These are phyloP conservation scores for Lithobates pipiens DNA, from an alignment of 2,797 vertebrate species.

Conservation along the genomic window DNA sequence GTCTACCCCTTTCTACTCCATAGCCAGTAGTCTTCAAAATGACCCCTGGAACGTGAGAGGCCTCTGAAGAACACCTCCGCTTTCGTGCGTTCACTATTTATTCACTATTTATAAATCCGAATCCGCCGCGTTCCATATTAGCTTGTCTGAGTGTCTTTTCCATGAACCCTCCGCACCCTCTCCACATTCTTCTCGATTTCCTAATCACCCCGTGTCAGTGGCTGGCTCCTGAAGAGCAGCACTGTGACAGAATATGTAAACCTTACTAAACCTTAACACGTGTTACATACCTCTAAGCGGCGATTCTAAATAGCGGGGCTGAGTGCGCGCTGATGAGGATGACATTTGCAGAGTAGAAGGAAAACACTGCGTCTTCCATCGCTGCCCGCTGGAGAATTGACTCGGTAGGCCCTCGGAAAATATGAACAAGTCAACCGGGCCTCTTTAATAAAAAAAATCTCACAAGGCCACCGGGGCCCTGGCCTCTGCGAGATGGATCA, in stretches of 20 bases:
- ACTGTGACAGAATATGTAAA: slow-evolving; percentile 36
- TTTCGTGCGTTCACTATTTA: too few relatives aligned
- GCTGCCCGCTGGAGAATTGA: slow-evolving; percentile 17
- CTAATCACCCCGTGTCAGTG: slow-evolving; percentile 22
- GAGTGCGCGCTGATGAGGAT: slow-evolving; percentile 19
- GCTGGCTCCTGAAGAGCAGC: slow-evolving; percentile 22
- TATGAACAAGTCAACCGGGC: slow-evolving; percentile 28
- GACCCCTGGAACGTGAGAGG: too few relatives aligned
- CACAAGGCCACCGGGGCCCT: slow-evolving; percentile 35
- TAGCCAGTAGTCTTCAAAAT: too few relatives aligned
- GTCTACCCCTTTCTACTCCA: too few relatives aligned
- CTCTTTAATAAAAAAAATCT: slow-evolving; percentile 51
- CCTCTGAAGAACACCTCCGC: too few relatives aligned
- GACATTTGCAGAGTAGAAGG: slow-evolving; percentile 40
- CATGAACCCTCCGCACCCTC: slow-evolving; percentile 10
- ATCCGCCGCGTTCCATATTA: neutral
- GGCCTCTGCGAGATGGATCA: slow-evolving; percentile 35
- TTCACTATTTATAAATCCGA: too few relatives aligned
- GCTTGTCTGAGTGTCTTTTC: slow-evolving; percentile 9
- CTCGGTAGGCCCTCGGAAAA: slow-evolving; percentile 37
- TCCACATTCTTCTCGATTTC: slow-evolving; percentile 2
- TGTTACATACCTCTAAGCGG: slow-evolving; percentile 17
- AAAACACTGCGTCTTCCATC: slow-evolving; percentile 38
- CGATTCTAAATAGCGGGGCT: slow-evolving; percentile 10
- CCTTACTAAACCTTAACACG: slow-evolving; percentile 22